phyloP scores from a whole-genome alignment of 2,797 vertebrate genomes.

The Vireo griseus region DNA sequence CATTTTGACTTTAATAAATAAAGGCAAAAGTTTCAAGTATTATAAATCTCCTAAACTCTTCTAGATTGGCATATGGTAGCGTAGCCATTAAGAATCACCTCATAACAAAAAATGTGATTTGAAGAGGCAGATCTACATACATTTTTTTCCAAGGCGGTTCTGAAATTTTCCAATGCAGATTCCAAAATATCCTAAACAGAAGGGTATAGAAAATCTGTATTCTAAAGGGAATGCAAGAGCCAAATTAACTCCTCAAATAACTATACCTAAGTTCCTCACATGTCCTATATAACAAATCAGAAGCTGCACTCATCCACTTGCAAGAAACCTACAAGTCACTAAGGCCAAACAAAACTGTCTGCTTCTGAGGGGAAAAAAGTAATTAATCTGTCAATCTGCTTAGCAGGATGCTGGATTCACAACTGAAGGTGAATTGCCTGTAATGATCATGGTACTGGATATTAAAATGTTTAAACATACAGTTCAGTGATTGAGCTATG shows the following conservation, averaged over 20 bases:
- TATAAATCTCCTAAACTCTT: conserved; percentile 79
- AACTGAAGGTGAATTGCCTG: conserved; percentile 49
- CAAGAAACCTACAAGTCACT: conserved; percentile 43
- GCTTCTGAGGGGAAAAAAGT: conserved; percentile 39
- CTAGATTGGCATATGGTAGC: conserved; percentile 74
- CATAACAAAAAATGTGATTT: conserved; percentile 63
- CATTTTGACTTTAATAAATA: conserved; percentile 87
- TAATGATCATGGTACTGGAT: conserved; percentile 7
- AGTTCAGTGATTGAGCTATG: conserved; percentile 33
- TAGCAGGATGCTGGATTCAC: conserved; percentile 36
- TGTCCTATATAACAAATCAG: conserved; percentile 30
- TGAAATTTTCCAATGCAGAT: conserved; percentile 71
- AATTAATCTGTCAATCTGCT: conserved; percentile 60
- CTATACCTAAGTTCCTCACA: conserved; percentile 20
- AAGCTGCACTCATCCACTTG: conserved; percentile 27
- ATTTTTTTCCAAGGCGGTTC: conserved; percentile 62
- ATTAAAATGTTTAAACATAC: conserved; percentile 44
- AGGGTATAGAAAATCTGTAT: conserved; percentile 63
- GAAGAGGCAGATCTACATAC: conserved; percentile 66
- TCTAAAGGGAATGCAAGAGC: conserved; percentile 55
- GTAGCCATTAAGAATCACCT: conserved; percentile 68
- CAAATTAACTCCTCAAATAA: conserved; percentile 58
- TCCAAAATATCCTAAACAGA: conserved; percentile 70
- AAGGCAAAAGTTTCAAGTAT: conserved; percentile 81
- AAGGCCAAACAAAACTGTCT: conserved; percentile 44